Conservation (phyloP, 2,797 vertebrate species). For the Acanthopagrus latus region DNA sequence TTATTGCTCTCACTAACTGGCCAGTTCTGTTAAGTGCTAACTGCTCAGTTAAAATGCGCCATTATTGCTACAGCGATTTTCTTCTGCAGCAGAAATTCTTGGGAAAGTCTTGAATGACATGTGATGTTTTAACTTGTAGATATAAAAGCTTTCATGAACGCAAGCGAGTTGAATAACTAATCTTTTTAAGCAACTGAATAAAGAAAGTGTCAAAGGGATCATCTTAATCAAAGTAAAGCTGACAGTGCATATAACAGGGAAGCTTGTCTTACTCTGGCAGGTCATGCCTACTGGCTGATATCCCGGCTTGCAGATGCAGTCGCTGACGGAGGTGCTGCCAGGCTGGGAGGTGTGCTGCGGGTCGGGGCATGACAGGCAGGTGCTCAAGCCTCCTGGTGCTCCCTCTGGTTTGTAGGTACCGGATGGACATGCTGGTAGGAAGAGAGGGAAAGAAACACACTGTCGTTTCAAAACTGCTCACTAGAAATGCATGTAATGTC, state of each 20-base stretch:
- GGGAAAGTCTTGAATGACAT: background rate
- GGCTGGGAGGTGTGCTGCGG: conserved; percentile 91
- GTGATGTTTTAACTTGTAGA: no score
- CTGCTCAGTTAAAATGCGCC: background rate
- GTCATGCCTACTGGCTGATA: conserved; percentile 86
- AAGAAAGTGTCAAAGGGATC: background rate
- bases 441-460: background rate
- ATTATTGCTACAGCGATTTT: background rate
- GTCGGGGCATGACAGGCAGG: conserved; percentile 90
- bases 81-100: background rate
- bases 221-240: background rate
- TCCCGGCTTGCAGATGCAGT: conserved; percentile 92
- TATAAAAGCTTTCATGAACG: background rate
- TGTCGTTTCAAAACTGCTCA: background rate
- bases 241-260: background rate
- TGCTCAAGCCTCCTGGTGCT: conserved; percentile 91
- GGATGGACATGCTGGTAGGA: conserved; percentile 90
- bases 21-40: conserved; percentile 3
- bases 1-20: background rate
- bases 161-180: background rate
- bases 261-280: conserved; percentile 88
- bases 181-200: background rate
- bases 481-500: conserved; percentile 3
- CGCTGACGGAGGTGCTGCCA: conserved; percentile 90
- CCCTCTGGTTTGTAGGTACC: conserved; percentile 95